Evolutionary conservation across 2,797 vertebrate genomes (phyloP).

Genomic region (Falco berigora): DNA sequence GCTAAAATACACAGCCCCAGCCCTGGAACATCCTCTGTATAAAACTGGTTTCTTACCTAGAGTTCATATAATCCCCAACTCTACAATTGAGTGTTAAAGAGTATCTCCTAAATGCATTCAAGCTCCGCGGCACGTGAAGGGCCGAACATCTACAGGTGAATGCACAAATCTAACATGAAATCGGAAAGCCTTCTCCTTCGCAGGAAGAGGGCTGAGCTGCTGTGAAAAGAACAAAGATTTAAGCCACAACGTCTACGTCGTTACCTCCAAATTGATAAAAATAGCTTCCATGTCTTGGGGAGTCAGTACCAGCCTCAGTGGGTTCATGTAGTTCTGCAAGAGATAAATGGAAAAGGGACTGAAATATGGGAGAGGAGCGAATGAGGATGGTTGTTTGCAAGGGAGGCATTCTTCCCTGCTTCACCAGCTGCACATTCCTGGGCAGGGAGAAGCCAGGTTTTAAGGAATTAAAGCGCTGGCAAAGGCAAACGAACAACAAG

Average conservation of each 20-base stretch:
- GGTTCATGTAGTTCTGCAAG: conserved; percentile 92
- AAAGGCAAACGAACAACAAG: accelerated
- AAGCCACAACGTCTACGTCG: accelerated
- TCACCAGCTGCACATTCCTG: background rate
- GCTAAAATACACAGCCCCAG: background rate
- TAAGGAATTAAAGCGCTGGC: background rate
- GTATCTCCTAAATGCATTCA: background rate
- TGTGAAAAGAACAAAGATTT: background rate
- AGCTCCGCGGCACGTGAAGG: background rate
- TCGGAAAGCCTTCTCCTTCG: background rate
- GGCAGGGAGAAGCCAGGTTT: background rate
- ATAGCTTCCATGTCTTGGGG: conserved; percentile 88
- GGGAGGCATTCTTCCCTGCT: background rate
- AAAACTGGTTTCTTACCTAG: background rate
- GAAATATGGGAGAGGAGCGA: background rate
- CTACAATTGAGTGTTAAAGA: background rate
- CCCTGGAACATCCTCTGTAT: background rate
- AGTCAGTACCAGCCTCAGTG: conserved; percentile 86
- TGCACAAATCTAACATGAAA: background rate
- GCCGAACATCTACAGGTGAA: background rate
- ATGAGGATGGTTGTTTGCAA: accelerated
- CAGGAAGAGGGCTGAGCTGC: background rate
- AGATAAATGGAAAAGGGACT: background rate
- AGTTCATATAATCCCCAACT: background rate
- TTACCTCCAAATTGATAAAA: conserved; percentile 96